Evolutionary conservation across 2,797 vertebrate species (phyloP).

Genomic region (Hapalemur alaotrensis): DNA sequence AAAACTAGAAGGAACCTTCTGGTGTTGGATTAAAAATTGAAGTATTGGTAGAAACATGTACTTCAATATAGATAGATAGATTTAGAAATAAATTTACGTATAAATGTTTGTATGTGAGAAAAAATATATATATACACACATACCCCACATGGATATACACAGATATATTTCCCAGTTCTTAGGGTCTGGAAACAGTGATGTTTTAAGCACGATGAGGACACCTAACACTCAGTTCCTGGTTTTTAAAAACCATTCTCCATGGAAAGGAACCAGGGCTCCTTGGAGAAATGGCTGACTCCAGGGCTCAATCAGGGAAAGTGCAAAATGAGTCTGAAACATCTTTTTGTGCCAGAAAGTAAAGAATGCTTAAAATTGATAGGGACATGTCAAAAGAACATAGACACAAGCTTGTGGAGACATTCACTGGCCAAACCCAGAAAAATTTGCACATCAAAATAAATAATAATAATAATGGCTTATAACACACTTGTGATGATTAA

Average conservation of each 20-base stretch:
- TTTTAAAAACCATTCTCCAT: neutral
- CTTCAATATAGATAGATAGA: neutral
- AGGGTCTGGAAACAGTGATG: neutral
- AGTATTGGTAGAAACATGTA: neutral
- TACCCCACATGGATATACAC: neutral
- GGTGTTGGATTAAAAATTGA: neutral
- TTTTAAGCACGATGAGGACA: neutral
- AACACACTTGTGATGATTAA: neutral
- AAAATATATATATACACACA: too few relatives aligned
- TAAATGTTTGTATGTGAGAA: neutral
- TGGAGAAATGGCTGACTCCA: neutral
- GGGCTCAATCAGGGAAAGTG: neutral
- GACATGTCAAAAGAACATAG: neutral
- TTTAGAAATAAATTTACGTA: neutral
- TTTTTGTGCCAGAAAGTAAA: constrained; percentile 1
- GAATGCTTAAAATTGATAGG: neutral
- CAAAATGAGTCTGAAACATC: neutral
- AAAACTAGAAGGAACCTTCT: neutral
- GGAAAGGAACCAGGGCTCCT: neutral
- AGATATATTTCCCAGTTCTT: neutral
- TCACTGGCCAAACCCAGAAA: neutral
- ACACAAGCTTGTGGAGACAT: neutral
- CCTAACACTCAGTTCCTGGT: neutral
- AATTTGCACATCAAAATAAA: neutral
- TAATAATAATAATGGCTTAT: neutral